Percentiles rank a stretch among this genome's conserved stretches.
Evolutionary conservation across 2,888 invertebrate genomes (phyloP).

Genomic region (Andrena bicolor): DNA sequence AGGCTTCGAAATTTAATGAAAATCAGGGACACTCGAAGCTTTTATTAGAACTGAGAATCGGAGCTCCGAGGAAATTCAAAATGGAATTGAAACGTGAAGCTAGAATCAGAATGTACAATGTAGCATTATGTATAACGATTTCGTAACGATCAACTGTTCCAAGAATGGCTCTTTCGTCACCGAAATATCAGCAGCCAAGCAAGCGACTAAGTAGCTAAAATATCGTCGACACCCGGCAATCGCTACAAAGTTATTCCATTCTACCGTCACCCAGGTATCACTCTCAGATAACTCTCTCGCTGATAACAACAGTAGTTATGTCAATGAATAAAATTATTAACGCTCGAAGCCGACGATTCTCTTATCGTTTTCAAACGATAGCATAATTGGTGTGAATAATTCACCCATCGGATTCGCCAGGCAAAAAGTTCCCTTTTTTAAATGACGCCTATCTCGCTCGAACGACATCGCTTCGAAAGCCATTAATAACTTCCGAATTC

Average conservation of each 20-base stretch:
- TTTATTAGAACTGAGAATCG: neutral
- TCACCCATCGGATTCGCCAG: neutral
- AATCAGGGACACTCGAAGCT: neutral
- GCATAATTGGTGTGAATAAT: constrained; percentile 10
- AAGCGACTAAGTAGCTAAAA: no score
- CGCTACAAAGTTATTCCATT: neutral
- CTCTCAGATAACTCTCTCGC: neutral
- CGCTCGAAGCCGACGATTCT: neutral
- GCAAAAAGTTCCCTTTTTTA: neutral
- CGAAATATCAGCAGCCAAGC: neutral
- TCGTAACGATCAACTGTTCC: neutral
- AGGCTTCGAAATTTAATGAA: neutral
- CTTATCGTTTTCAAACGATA: constrained; percentile 1
- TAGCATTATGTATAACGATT: neutral
- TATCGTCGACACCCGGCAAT: neutral
- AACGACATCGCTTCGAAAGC: neutral
- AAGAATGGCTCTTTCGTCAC: neutral
- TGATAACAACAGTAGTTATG: neutral
- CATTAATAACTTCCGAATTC: constrained; percentile 4
- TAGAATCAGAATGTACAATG: neutral
- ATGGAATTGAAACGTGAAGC: neutral
- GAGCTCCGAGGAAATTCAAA: neutral
- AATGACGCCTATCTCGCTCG: neutral
- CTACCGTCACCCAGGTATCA: neutral
- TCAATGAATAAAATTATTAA: constrained; percentile 1